A percentile compares a stretch with the other conserved stretches of the same genome.
phyloP scores from a whole-genome alignment of 1,140 invertebrate species.

The Capitella teleta region DNA sequence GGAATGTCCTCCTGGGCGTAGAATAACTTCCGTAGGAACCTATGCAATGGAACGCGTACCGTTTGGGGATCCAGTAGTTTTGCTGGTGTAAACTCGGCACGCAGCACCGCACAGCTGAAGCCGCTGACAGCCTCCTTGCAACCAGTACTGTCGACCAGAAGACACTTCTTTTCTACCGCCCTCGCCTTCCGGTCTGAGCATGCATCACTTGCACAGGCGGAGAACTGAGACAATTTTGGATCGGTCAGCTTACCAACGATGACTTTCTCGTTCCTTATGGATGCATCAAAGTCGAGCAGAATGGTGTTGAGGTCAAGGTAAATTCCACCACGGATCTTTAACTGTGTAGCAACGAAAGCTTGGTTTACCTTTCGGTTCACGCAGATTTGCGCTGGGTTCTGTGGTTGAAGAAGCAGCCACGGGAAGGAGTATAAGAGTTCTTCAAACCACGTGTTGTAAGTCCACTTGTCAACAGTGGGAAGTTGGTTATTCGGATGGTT shows the following conservation, averaged over 20 bases:
- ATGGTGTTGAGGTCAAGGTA: conserved; percentile 12
- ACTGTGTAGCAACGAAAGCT: conserved; percentile 2
- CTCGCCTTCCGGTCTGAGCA: no score
- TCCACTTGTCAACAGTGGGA: conserved; percentile 4
- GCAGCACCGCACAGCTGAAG: no score
- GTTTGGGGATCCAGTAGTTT: conserved; percentile 10
- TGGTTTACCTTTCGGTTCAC: neutral
- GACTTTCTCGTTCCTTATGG: no score
- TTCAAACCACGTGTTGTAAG: conserved; percentile 11
- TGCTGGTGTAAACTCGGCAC: no score
- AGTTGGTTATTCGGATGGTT: conserved; percentile 3
- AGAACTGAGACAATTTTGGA: no score
- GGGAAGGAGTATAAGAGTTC: conserved; percentile 9
- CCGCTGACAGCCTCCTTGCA: conserved; percentile 5
- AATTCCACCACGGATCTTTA: neutral
- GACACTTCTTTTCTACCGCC: neutral
- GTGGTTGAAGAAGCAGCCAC: neutral
- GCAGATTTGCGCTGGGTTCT: neutral
- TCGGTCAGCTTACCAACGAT: no score
- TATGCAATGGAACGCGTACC: conserved; percentile 12
- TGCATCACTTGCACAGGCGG: no score
- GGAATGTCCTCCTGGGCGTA: conserved; percentile 11
- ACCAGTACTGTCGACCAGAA: neutral
- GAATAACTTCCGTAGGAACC: conserved; percentile 7
- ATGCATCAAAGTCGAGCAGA: conserved; percentile 7